Percentiles rank a stretch among this genome's conserved stretches.
These are phyloP conservation scores for Pseudomyrmex cubaensis DNA, from an alignment of 1,140 invertebrate species.

Conservation along the genomic window DNA sequence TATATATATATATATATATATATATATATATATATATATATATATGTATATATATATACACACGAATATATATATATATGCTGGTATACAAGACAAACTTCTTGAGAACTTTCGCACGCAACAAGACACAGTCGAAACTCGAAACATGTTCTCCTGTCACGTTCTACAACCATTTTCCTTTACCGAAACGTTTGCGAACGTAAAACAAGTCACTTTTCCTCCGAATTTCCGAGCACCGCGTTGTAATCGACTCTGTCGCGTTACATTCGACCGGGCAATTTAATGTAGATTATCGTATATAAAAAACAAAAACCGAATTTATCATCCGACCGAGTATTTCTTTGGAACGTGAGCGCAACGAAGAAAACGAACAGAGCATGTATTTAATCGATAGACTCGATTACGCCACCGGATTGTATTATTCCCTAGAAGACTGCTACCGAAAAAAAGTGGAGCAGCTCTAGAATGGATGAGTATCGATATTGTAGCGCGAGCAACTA, in stretches of 20 bases:
- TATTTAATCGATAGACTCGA: constrained; percentile 14
- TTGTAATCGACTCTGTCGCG: neutral
- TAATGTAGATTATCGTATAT: too few species aligned
- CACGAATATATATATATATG: too few species aligned
- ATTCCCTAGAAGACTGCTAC: neutral
- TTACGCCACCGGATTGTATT: neutral
- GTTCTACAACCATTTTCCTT: too few species aligned
- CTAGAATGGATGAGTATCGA: neutral
- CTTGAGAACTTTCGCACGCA: neutral
- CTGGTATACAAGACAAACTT: neutral
- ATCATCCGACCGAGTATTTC: neutral
- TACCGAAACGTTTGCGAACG: too few species aligned
- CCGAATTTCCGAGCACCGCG: neutral
- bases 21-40: too few species aligned
- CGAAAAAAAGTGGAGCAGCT: constrained; percentile 17
- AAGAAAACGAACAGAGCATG: neutral
- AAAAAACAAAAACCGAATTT: neutral
- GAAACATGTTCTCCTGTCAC: neutral
- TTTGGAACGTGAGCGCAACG: neutral
- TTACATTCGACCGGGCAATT: neutral
- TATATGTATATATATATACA: too few species aligned
- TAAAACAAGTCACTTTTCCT: too few species aligned
- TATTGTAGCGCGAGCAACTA: too few species aligned
- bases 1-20: too few species aligned
- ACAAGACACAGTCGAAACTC: neutral